A percentile compares a stretch with the other conserved stretches of the same genome.
phyloP scores from a whole-genome alignment of 2,113 vertebrate species.

The Hippocampus barbouri region DNA sequence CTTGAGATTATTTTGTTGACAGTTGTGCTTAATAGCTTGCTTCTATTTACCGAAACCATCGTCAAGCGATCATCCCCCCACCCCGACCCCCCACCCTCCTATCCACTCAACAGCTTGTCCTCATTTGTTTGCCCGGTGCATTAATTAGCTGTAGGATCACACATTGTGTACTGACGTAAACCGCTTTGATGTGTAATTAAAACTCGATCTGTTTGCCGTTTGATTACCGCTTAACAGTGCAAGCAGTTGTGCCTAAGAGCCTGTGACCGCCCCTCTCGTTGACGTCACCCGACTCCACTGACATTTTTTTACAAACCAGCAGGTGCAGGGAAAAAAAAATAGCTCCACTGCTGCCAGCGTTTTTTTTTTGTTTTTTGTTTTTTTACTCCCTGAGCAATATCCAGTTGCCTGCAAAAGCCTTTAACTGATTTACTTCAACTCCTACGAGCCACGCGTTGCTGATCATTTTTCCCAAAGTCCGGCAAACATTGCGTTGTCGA shows the following conservation, averaged over 20 bases:
- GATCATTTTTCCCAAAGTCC: slow-evolving; percentile 12
- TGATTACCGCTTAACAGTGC: slow-evolving; percentile 68
- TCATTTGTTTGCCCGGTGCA: slow-evolving; percentile 64
- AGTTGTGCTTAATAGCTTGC: neutral
- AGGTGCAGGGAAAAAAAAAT: slow-evolving; percentile 18
- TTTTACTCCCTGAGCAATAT: neutral
- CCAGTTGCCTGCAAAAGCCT: neutral
- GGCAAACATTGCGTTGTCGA: slow-evolving; percentile 10
- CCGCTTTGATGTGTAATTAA: slow-evolving; percentile 72
- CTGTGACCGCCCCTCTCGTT: slow-evolving; percentile 61
- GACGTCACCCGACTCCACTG: slow-evolving; percentile 32
- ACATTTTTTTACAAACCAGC: slow-evolving; percentile 36
- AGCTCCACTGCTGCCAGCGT: neutral
- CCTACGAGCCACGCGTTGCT: neutral
- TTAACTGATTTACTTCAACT: neutral
- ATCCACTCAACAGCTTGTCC: slow-evolving; percentile 45
- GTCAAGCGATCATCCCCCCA: slow-evolving; percentile 4
- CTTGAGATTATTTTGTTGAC: neutral
- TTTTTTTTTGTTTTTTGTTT: neutral
- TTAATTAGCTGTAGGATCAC: slow-evolving; percentile 71
- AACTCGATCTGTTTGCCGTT: slow-evolving; percentile 64
- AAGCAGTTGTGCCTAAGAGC: slow-evolving; percentile 66
- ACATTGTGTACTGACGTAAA: slow-evolving; percentile 71
- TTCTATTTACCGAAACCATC: neutral
- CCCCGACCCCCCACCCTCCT: slow-evolving; percentile 36